phyloP scores from a whole-genome alignment of 2,113 vertebrate species.

The Eretmochelys imbricata region DNA sequence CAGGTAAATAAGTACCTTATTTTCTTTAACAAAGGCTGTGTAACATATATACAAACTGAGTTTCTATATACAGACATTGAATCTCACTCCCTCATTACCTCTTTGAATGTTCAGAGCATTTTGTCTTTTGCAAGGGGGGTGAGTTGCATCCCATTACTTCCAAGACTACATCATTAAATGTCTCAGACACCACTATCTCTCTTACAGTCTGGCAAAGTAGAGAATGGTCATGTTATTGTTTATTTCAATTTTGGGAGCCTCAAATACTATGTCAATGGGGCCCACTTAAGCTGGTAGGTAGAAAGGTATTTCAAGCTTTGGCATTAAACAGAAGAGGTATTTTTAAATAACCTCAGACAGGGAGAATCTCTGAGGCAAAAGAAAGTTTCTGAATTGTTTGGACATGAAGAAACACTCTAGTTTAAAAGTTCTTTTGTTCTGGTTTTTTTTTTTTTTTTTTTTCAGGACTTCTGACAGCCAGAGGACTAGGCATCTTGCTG shows the following conservation, averaged over 20 bases:
- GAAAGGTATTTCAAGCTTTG: background rate
- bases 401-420: background rate
- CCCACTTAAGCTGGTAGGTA: background rate
- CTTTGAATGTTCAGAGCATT: background rate
- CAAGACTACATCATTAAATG: background rate
- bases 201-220: background rate
- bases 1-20: slow-evolving; percentile 55
- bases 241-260: background rate
- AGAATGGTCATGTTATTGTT: background rate
- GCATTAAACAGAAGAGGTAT: background rate
- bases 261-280: background rate
- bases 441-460: too few species aligned
- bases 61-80: background rate
- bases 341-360: background rate
- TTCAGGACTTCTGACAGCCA: background rate
- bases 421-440: background rate
- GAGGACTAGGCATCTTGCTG: background rate
- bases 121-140: background rate
- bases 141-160: background rate
- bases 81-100: background rate
- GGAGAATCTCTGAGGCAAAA: background rate
- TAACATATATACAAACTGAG: background rate
- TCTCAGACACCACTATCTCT: background rate
- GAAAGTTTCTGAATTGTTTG: background rate
- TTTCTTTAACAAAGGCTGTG: background rate